Base-by-base conservation (phyloP, 2,797 vertebrate species). In the Silurus aristotelis region DNA sequence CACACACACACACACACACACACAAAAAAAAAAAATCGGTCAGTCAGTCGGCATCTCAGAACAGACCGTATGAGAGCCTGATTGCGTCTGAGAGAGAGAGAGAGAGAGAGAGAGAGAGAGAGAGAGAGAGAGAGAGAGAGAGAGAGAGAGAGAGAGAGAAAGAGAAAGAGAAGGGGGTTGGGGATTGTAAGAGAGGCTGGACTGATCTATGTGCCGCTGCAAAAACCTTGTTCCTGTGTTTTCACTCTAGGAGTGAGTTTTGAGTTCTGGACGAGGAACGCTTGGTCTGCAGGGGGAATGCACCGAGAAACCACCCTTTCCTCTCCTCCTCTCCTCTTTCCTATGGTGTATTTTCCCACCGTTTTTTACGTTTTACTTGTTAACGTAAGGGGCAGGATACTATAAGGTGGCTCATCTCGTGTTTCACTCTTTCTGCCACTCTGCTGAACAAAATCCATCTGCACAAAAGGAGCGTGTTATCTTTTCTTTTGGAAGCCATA, bases 161-260 rank as follows among this genome's bases (percentile, higher is more conserved):
- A 76, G 85, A 83, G 82, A 72, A 84, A 68, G 82, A 88, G 83
- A 81, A 84, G 84, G 84, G 31, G 66, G 82, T 56, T 82, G 75
- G 80, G 83, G 81, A 66, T 81, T 78, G 82, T 78, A 78, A 86
- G 78, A 80, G 86, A 90, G 93, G 93, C 90, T 94, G 93, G 93
- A 95, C 95, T 95, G 95, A 95, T 95, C 93, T 92, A 95, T 95
- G 93, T 91, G 93, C 92, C 92, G 93, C 94, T 94, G 94, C 94
- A 94, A 94, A 95, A 94, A 94, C 94, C 92, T 95, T 94, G 93
- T 95, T 93, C 93, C 92, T 94, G 93, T 93, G 92, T 79, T 86
- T 80, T 88, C 67, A 67, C 82, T 71, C 83, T 94, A 93, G 91
- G 93, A 95, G 93, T 94, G 93, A 94, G 94, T 95, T 93, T 93